Evolutionary conservation across 1,140 invertebrate species (phyloP).

Genomic region (Harpegnathos saltator): DNA sequence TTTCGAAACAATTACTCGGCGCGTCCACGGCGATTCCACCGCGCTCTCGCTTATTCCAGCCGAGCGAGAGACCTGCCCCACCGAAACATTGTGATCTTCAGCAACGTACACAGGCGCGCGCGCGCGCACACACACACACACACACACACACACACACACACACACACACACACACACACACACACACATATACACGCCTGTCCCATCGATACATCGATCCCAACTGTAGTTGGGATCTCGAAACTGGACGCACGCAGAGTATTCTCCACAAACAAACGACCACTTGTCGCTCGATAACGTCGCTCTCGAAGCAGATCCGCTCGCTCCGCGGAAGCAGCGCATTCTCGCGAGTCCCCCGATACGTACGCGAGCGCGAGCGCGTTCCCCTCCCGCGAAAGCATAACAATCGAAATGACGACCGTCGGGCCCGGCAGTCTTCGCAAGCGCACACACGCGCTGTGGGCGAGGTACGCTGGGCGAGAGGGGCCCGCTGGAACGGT

Average conservation of each 20-base stretch:
- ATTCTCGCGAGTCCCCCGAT: background rate
- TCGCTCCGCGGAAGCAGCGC: background rate
- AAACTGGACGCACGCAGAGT: no score
- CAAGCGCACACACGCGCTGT: no score
- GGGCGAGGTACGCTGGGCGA: no score
- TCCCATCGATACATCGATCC: background rate
- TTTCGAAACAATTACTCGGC: no score
- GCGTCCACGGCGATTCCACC: background rate
- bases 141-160: no score
- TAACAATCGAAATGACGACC: constrained; percentile 44
- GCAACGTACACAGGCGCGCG: background rate
- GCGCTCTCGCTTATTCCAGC: background rate
- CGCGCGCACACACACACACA: no score
- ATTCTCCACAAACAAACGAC: background rate
- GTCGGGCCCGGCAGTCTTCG: background rate
- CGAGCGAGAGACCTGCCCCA: background rate
- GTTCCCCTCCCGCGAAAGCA: background rate
- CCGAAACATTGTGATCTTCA: background rate
- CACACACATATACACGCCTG: no score
- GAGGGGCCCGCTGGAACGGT: background rate
- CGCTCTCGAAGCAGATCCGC: background rate
- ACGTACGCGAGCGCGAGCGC: background rate
- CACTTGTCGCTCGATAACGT: background rate
- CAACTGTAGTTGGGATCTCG: background rate
- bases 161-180: no score